These are phyloP conservation scores for Hypotaenidia philippensis DNA, from an alignment of 2,797 vertebrate genomes.

Conservation along the genomic window DNA sequence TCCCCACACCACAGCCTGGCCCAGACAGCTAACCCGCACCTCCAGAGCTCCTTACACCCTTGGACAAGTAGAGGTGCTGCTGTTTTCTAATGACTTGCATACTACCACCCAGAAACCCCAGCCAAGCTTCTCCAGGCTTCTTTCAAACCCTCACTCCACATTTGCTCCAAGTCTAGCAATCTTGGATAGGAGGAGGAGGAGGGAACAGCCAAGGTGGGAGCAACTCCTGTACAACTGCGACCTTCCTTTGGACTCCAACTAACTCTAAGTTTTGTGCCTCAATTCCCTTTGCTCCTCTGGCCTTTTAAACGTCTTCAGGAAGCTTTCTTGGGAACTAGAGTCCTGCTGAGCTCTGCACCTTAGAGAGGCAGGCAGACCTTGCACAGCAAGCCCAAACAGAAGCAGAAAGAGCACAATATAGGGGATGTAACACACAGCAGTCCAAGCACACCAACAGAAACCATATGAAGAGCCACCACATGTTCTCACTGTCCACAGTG, in stretches of 20 bases:
- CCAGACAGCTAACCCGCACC: not conserved
- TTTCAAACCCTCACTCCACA: not conserved
- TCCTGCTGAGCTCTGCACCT: not conserved
- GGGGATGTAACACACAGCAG: not conserved
- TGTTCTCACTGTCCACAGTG: not conserved
- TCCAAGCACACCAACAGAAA: fast-evolving
- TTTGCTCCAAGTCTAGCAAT: not conserved
- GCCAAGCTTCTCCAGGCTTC: not conserved
- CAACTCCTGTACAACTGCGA: not conserved
- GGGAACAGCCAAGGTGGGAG: not conserved
- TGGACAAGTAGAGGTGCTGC: not conserved
- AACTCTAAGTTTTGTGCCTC: not conserved
- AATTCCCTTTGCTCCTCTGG: not conserved
- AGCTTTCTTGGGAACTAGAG: not conserved
- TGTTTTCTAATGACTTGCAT: not conserved
- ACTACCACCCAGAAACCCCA: not conserved
- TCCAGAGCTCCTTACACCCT: not conserved
- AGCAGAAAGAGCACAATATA: not conserved
- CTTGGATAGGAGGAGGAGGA: not conserved
- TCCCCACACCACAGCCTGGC: not conserved
- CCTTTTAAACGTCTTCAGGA: not conserved
- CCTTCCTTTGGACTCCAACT: not conserved
- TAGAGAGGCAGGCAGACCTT: not conserved
- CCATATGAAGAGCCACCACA: fast-evolving
- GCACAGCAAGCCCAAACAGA: not conserved